These are phyloP conservation scores for Seriola aureovittata DNA, from an alignment of 2,113 vertebrate genomes.

Conservation along the genomic window DNA sequence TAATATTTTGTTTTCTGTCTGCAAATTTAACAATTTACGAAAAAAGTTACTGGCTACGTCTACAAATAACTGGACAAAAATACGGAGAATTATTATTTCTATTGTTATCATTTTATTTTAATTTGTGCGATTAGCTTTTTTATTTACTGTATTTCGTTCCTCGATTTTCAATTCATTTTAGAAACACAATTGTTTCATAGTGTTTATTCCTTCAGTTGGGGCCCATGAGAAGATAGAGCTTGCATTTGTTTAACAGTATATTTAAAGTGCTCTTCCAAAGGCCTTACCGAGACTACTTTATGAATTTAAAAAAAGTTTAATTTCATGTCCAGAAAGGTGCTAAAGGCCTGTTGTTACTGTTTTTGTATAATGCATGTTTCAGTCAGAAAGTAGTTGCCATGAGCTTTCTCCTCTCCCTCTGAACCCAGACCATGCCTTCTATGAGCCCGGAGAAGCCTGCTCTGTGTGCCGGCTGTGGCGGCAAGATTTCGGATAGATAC, in stretches of 20 bases:
- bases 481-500: constrained; percentile 98
- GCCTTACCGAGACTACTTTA: background rate
- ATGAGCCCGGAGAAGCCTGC: constrained; percentile 98
- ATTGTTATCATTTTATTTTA: background rate
- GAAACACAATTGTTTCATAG: background rate
- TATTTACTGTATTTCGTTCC: background rate
- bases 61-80: background rate
- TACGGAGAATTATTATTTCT: background rate
- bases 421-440: constrained; percentile 92
- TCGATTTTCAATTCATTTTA: background rate
- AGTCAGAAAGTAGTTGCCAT: background rate
- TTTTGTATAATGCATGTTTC: background rate
- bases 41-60: background rate
- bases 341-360: background rate
- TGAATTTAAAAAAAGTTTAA: background rate
- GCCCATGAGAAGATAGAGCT: constrained; percentile 3
- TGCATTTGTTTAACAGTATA: background rate
- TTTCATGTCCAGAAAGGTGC: background rate
- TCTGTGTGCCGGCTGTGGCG: constrained; percentile 97
- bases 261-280: constrained; percentile 1
- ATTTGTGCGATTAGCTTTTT: background rate
- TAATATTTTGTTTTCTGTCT: background rate
- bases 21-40: background rate
- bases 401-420: constrained; percentile 5
- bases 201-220: background rate